Conservation (phyloP, 2,113 vertebrate genomes). For the Bungarus multicinctus region DNA sequence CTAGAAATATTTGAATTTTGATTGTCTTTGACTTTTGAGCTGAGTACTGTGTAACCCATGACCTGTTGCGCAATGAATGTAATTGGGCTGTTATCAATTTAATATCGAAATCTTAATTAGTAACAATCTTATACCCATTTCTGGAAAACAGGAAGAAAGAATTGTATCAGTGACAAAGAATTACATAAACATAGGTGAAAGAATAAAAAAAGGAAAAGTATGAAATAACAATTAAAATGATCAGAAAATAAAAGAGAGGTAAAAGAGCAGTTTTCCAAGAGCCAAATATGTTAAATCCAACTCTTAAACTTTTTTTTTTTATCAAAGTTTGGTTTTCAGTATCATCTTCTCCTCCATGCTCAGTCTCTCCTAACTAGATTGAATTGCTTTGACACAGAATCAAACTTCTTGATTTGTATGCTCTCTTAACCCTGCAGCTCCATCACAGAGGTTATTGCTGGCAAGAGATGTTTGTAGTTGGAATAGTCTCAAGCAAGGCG, state of each 20-base stretch:
- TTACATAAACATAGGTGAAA: not conserved
- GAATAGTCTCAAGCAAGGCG: not conserved
- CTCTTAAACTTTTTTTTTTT: not conserved
- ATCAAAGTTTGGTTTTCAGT: not conserved
- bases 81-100: not conserved
- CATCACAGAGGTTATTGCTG: not conserved
- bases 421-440: not conserved
- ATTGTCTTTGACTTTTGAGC: not conserved
- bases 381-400: not conserved
- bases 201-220: not conserved
- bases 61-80: not conserved
- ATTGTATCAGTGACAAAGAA: not conserved
- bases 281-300: not conserved
- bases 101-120: not conserved
- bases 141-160: not conserved
- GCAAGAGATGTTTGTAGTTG: not conserved
- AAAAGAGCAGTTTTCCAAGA: not conserved
- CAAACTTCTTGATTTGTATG: not conserved
- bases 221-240: not conserved
- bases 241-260: not conserved
- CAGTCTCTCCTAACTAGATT: not conserved
- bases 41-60: not conserved
- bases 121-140: not conserved
- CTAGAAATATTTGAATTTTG: not conserved
- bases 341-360: not conserved